Conservation (phyloP, 1,140 invertebrate species). For the Drosophila parabipectinata region DNA sequence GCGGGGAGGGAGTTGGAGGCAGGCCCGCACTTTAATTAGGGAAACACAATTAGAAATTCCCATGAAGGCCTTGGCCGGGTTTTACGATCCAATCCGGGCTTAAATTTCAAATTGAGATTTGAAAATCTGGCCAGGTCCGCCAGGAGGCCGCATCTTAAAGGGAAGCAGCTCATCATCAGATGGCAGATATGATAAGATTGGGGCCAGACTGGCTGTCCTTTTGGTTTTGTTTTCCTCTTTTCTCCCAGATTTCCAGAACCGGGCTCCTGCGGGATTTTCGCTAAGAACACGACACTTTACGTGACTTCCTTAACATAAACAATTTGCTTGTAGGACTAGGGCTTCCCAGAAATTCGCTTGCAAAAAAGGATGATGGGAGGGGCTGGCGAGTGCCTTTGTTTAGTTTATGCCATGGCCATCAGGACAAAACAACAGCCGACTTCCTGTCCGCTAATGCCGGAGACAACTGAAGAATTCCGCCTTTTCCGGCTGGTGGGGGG, state of each 20-base stretch:
- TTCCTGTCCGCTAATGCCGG: slow-evolving; percentile 59
- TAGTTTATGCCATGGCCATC: slow-evolving; percentile 56
- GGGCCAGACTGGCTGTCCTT: slow-evolving; percentile 10
- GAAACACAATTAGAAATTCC: slow-evolving; percentile 38
- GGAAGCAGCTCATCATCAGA: background rate
- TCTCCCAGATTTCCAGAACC: background rate
- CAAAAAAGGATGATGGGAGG: slow-evolving; percentile 16
- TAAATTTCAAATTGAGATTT: slow-evolving; percentile 62
- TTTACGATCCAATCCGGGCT: slow-evolving; percentile 39
- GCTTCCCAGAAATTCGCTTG: slow-evolving; percentile 31
- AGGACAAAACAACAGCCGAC: slow-evolving; percentile 51
- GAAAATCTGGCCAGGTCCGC: slow-evolving; percentile 15
- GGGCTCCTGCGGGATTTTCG: slow-evolving; percentile 28
- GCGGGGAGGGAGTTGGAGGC: background rate
- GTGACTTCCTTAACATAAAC: slow-evolving; percentile 73
- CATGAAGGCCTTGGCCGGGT: slow-evolving; percentile 17
- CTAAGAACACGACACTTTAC: slow-evolving; percentile 53
- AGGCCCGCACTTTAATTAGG: slow-evolving; percentile 48
- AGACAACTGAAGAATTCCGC: slow-evolving; percentile 46
- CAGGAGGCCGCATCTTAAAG: background rate
- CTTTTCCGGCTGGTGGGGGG: slow-evolving; percentile 5
- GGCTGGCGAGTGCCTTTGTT: slow-evolving; percentile 44
- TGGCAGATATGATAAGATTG: slow-evolving; percentile 27
- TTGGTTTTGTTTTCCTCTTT: slow-evolving; percentile 11
- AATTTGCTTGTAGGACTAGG: slow-evolving; percentile 58